Base-by-base conservation (phyloP, 2,113 vertebrate genomes). In the Clarias batrachus region DNA sequence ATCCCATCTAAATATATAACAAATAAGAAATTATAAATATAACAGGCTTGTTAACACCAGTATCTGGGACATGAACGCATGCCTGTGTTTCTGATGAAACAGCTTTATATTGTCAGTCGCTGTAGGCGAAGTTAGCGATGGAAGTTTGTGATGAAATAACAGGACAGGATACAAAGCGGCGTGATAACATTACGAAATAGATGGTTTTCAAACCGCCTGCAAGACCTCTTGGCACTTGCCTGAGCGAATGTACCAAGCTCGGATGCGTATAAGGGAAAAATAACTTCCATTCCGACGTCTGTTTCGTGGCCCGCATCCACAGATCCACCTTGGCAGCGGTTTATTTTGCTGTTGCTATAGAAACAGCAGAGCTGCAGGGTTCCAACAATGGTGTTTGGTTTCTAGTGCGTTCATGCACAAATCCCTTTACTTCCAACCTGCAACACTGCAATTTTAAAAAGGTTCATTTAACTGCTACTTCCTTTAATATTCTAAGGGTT, bases 311-410 rank as follows among this genome's bases (percentile, higher is more conserved):
- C 52, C 63, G 82, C n/a, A 57, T 91, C 89, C 89, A 91, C 85
- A 73, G 87, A 92, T 89, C 88, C 91, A 91, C 88, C 91, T 92
- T 86, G 85, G 91, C 89, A 89, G 91, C 86, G 59, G 92, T 94
- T 93, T 94, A 94, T 94, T 93, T 92, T 90, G 85, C 90, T 88
- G 94, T 94, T 93, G 88, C 93, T 91, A 94, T 94, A 91, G 94
- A 91, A 94, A 95, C 94, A 89, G 87, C 84, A 81, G 85, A 84
- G 88, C 90, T 89, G 89, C 89, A 91, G 88, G 88, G 92, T 87
- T 90, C 89, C 88, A 87, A 89, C 87, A 90, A 90, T 87, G 86
- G 87, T 83, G 65, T 81, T 88, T 41, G 83, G 89, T 84, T 84
- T 88, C 80, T 81, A 82, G 78, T 60, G 54, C 57, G 82, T 79